Percentiles rank a stretch among this genome's conserved stretches.
Conservation (phyloP, 2,797 vertebrate species). For the Chaetodon trifasciatus region DNA sequence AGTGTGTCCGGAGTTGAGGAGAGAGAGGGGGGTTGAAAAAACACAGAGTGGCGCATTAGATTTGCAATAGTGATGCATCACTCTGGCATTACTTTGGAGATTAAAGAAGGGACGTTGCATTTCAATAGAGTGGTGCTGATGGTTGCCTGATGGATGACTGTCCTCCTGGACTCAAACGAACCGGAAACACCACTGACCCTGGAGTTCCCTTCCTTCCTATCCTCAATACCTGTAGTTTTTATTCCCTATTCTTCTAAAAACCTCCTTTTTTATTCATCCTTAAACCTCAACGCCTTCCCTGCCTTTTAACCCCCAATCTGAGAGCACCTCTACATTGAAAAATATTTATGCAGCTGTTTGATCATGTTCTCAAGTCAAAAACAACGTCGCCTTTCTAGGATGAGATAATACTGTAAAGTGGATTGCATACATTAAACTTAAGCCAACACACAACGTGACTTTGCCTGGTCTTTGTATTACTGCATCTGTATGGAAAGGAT, state of each 20-base stretch:
- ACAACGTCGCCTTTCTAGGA: conserved; percentile 71
- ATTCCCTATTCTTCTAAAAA: conserved; percentile 28
- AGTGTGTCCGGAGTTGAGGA: conserved; percentile 80
- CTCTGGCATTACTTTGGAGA: conserved; percentile 86
- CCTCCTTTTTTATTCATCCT: conserved; percentile 34
- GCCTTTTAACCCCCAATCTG: conserved; percentile 64
- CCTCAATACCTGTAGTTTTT: conserved; percentile 21
- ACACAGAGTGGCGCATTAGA: conserved; percentile 81
- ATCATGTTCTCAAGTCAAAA: conserved; percentile 78
- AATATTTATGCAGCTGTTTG: conserved; percentile 80
- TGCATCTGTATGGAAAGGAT: conserved; percentile 76
- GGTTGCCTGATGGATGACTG: conserved; percentile 77
- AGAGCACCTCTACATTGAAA: conserved; percentile 71
- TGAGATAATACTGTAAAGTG: conserved; percentile 81
- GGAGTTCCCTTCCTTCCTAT: conserved; percentile 25
- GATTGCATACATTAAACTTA: conserved; percentile 86
- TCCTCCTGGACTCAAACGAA: conserved; percentile 62
- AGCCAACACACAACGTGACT: conserved; percentile 77
- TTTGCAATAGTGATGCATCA: conserved; percentile 87
- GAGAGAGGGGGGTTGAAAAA: conserved; percentile 63
- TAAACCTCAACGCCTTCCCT: conserved; percentile 54
- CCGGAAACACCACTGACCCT: conserved; percentile 43
- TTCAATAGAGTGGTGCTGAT: conserved; percentile 78
- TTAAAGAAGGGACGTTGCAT: conserved; percentile 86
- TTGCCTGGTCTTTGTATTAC: conserved; percentile 78